Conservation (phyloP, 2,888 invertebrate genomes). For the Apotomis capreana region DNA sequence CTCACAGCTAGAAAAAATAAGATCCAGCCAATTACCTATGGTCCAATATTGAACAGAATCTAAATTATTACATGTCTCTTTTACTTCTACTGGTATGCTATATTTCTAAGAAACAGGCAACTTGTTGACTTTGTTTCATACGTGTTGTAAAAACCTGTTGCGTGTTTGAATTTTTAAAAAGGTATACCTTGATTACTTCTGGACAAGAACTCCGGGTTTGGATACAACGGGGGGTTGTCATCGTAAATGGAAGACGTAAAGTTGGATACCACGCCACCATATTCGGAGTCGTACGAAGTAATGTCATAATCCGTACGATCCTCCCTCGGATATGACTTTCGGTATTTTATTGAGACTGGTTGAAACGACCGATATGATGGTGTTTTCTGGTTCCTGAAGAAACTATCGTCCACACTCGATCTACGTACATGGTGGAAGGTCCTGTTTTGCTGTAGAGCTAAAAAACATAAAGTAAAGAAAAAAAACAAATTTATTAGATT, state of each 20-base stretch:
- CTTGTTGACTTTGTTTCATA: slow-evolving; percentile 16
- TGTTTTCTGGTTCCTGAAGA: slow-evolving; percentile 64
- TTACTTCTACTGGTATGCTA: too few species aligned
- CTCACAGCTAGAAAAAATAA: slow-evolving; percentile 50
- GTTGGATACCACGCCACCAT: slow-evolving; percentile 77
- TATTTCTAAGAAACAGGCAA: slow-evolving; percentile 7
- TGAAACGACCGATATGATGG: slow-evolving; percentile 72
- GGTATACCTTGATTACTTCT: slow-evolving; percentile 67
- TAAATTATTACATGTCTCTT: too few species aligned
- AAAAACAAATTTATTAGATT: not conserved
- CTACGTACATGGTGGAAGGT: slow-evolving; percentile 64
- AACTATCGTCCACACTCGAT: slow-evolving; percentile 59
- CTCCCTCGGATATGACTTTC: slow-evolving; percentile 69
- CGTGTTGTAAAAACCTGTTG: slow-evolving; percentile 16
- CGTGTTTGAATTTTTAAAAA: not conserved
- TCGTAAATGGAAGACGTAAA: slow-evolving; percentile 80
- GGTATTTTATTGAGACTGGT: slow-evolving; percentile 69
- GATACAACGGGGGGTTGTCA: slow-evolving; percentile 77
- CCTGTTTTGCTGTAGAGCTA: slow-evolving; percentile 67
- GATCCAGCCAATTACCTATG: not conserved
- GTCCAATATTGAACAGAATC: too few species aligned
- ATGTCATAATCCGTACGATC: slow-evolving; percentile 73
- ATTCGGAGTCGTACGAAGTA: slow-evolving; percentile 75
- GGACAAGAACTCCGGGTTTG: slow-evolving; percentile 75
- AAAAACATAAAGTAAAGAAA: not conserved